Percentiles rank a stretch among this genome's conserved stretches.
These are phyloP conservation scores for Anoplophora glabripennis DNA, from an alignment of 1,140 invertebrate genomes.

Conservation along the genomic window DNA sequence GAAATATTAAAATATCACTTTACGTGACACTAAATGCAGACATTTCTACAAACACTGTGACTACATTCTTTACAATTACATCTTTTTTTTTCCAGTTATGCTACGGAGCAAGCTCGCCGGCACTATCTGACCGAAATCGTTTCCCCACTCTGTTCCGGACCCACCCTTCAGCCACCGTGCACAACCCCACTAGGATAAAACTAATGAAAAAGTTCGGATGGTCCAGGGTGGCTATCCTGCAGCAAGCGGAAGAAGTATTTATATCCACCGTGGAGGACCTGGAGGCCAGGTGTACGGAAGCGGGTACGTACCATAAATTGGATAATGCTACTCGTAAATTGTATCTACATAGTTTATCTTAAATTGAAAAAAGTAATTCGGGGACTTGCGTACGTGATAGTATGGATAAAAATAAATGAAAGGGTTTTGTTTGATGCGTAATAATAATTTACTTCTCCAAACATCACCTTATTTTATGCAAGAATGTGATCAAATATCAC, in stretches of 20 bases:
- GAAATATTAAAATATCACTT: no score
- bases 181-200: conserved; percentile 97
- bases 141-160: conserved; percentile 98
- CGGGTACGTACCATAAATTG: conserved; percentile 45
- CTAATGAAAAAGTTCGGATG: conserved; percentile 96
- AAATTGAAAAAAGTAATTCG: no score
- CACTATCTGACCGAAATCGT: conserved; percentile 92
- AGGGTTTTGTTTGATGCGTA: no score
- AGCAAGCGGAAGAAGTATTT: conserved; percentile 98
- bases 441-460: no score
- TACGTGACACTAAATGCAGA: no score
- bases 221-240: conserved; percentile 94
- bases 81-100: conserved; percentile 70
- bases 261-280: conserved; percentile 98
- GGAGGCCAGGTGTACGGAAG: conserved; percentile 90
- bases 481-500: no score
- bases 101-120: conserved; percentile 97
- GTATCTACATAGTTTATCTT: no score
- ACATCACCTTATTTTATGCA: no score
- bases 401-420: no score
- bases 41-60: no score
- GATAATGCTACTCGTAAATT: no score
- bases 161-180: conserved; percentile 98
- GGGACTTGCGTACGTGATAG: no score
- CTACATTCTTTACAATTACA: neutral